phyloP scores from a whole-genome alignment of 2,797 vertebrate species.

The Protonibea diacanthus region DNA sequence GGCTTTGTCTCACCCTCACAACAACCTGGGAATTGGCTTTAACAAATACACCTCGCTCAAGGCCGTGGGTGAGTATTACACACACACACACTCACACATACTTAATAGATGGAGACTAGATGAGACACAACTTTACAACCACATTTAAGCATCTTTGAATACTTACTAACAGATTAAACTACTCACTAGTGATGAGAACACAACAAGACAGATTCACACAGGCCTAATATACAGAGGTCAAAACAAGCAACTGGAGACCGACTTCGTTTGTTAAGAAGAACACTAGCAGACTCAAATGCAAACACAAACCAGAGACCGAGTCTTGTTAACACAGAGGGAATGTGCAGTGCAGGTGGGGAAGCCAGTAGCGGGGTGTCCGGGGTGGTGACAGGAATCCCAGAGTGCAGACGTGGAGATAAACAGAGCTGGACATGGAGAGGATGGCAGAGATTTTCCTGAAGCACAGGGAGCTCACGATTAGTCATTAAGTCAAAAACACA shows the following conservation, averaged over 20 bases:
- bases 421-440: no score
- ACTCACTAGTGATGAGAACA: not conserved
- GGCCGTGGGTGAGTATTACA: slow-evolving; percentile 88
- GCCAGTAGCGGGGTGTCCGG: no score
- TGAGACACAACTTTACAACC: not conserved
- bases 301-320: no score
- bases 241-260: not conserved
- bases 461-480: no score
- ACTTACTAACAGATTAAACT: not conserved
- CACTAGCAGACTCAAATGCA: no score
- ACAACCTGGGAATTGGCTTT: slow-evolving; percentile 87
- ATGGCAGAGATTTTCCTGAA: no score
- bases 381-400: no score
- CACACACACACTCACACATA: slow-evolving; percentile 18
- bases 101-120: not conserved
- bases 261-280: no score
- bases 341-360: no score
- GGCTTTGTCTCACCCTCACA: slow-evolving; percentile 86
- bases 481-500: no score
- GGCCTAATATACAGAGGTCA: slow-evolving; percentile 8
- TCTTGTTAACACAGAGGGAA: no score
- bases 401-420: no score
- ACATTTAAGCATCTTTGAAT: not conserved
- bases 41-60: slow-evolving; percentile 90
- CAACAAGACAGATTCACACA: slow-evolving; percentile 1